Evolutionary conservation across 2,797 vertebrate genomes (phyloP), one percentile per base, ranked within the genome.

Genomic region (Borostomias antarcticus): DNA sequence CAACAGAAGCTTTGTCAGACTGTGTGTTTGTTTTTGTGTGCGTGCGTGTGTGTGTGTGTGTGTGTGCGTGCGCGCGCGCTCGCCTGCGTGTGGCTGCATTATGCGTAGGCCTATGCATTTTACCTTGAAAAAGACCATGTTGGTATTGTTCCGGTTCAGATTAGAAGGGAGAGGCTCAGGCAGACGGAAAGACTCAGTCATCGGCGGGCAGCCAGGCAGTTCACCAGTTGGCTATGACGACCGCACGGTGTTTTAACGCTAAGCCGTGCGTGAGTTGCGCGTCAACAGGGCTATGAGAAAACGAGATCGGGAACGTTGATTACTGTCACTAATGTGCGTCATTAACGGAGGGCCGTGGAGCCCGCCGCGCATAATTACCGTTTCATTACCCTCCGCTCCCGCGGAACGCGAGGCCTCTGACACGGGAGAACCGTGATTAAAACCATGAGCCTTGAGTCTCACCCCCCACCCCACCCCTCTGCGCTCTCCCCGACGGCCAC

Each of bases 341-440:
- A 89, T 89, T 88, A 88, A 88, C 72, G 63, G 73, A 56, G 74
- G 79, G 79, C 80, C 52, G 72, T 77, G 80, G 80, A 62, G 76
- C 78, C 80, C 65, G 76, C 80, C 71, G 78, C 82, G 69, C 82
- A 78, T 89, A 90, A 89, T 90, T 91, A 86, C 68, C 74, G 82
- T 88, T 84, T 89, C 82, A 88, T 86, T 86, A 86, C 82, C 83
- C 84, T 81, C 82, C 60, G 82, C 85, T 87, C 80, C 77, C 68
- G 70, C 79, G 86, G 80, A 68, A 86, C 61, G 64, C 75, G 58
- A 75, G 82, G 82, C 84, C 88, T 87, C 77, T 85, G 88, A 89
- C 88, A 86, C 74, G 51, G 75, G 79, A 82, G 82, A 81, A 76
- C 81, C 85, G 81, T 88, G 86, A 89, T 90, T 88, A 90, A 86